These are phyloP conservation scores for Oreochromis grahami DNA, from an alignment of 2,797 vertebrate genomes.

Conservation along the genomic window DNA sequence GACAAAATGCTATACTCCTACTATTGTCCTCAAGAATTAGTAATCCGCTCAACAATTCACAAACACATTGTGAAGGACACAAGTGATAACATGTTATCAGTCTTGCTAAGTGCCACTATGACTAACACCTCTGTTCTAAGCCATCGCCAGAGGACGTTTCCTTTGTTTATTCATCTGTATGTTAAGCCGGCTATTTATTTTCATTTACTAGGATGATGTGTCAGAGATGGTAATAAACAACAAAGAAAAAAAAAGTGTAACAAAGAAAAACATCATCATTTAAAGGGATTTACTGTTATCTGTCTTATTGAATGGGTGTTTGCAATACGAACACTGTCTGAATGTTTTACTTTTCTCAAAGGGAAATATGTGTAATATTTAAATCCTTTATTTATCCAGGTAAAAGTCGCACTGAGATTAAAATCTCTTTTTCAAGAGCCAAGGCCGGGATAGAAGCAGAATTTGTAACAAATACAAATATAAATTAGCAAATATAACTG, in stretches of 20 bases:
- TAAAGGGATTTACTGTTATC: constrained; percentile 60
- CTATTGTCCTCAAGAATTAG: constrained; percentile 31
- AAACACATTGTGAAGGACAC: constrained; percentile 35
- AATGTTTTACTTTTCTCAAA: constrained; percentile 25
- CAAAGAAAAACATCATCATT: constrained; percentile 56
- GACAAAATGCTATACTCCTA: not conserved
- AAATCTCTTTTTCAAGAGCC: not conserved
- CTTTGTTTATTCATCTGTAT: constrained; percentile 58
- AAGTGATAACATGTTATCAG: constrained; percentile 42
- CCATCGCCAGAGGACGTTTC: constrained; percentile 39
- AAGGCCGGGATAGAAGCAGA: not conserved
- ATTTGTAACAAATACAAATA: not conserved
- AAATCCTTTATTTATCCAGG: not conserved
- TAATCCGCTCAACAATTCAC: not conserved
- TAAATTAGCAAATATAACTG: not conserved
- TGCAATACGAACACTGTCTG: constrained; percentile 55
- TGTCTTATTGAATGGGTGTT: constrained; percentile 59
- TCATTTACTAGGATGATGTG: constrained; percentile 44
- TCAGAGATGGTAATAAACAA: constrained; percentile 49
- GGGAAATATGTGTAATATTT: not conserved
- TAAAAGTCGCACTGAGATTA: not conserved
- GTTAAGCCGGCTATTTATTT: constrained; percentile 54
- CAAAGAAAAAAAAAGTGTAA: constrained; percentile 49
- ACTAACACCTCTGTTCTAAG: constrained; percentile 36
- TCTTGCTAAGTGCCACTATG: constrained; percentile 43